Base-by-base conservation (phyloP, 2,797 vertebrate genomes). In the Helarctos malayanus region DNA sequence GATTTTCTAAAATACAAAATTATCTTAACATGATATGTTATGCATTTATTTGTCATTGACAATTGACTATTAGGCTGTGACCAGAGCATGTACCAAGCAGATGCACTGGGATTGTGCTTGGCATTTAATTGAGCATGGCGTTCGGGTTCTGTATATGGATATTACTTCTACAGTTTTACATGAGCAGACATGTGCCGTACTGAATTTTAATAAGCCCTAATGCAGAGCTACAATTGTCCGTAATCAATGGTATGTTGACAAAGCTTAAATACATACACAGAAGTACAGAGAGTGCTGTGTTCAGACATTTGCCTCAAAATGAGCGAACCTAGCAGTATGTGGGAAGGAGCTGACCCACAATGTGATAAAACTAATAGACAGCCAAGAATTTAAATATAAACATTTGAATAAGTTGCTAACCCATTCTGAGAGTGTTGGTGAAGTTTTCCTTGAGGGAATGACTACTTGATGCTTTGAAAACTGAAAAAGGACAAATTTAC, bases 201-300 rank as follows among this genome's bases (percentile, higher is more conserved):
- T 92, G 95, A 92, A 95, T 98, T 97, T 88, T 92, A 96, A 97
- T 97, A 63, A 96, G 41, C 19, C 16, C 73, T 87, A 27, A 21
- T 90, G 23, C 8, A 78, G 49, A 94, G 59, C 19, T 87, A 35
- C 47, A 68, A 45, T n/a, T 8, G 3, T 96, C 35, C 32, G 13
- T 93, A 85, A 94, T 81, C 79, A 41, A 63, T 57, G 29, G 35
- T 19, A 84, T 93, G 65, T 68, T 79, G 27, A 89, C 19, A 73
- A 89, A 56, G 38, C 89, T 88, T 89, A 93, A 80, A 96, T 87
- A 65, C 25, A 86, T 52, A 45, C 7, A 68, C 15, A 75, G 13
- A 91, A 81, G 29, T 69, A 38, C 19, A 84, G 45, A 52, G 41
- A 71, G 18, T 38, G 56, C 61, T 27, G 7, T 80, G 3, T 79